phyloP scores from a whole-genome alignment of 2,888 invertebrate genomes.

The Brenthis daphne region DNA sequence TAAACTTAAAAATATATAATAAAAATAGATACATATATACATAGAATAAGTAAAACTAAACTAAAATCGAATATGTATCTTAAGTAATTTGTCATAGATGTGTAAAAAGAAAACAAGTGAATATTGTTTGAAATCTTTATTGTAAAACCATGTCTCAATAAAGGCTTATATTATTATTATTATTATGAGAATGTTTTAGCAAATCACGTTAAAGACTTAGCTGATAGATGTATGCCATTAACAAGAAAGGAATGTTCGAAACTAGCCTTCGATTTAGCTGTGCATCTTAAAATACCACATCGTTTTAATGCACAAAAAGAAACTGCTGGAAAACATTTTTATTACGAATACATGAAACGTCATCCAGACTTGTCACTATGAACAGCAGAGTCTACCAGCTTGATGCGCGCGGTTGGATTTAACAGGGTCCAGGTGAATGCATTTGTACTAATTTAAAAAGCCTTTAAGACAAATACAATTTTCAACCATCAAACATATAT shows the following conservation, averaged over 20 bases:
- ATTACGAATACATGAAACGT: background rate
- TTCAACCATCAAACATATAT: slow-evolving; percentile 40
- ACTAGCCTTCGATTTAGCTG: slow-evolving; percentile 29
- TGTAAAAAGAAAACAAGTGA: no score
- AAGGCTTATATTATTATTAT: no score
- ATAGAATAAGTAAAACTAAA: no score
- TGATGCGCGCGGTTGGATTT: slow-evolving; percentile 39
- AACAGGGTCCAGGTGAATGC: slow-evolving; percentile 42
- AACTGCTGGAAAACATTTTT: slow-evolving; percentile 3
- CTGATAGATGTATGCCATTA: slow-evolving; percentile 28
- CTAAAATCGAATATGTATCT: no score
- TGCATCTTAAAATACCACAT: slow-evolving; percentile 22
- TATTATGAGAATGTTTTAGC: slow-evolving; percentile 21
- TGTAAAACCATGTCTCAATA: no score
- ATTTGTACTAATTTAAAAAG: slow-evolving; percentile 34
- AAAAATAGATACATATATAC: no score
- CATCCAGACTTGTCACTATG: slow-evolving; percentile 36
- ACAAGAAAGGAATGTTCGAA: slow-evolving; percentile 33
- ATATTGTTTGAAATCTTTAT: no score
- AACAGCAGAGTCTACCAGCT: slow-evolving; percentile 40
- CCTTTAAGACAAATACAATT: slow-evolving; percentile 37
- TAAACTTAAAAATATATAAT: no score
- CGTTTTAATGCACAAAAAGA: slow-evolving; percentile 10
- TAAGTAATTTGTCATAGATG: no score
- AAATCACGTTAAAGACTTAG: slow-evolving; percentile 26